Evolutionary conservation across 2,113 vertebrate genomes (phyloP), one percentile per base, ranked within the genome.

Genomic region (Phaethon lepturus): DNA sequence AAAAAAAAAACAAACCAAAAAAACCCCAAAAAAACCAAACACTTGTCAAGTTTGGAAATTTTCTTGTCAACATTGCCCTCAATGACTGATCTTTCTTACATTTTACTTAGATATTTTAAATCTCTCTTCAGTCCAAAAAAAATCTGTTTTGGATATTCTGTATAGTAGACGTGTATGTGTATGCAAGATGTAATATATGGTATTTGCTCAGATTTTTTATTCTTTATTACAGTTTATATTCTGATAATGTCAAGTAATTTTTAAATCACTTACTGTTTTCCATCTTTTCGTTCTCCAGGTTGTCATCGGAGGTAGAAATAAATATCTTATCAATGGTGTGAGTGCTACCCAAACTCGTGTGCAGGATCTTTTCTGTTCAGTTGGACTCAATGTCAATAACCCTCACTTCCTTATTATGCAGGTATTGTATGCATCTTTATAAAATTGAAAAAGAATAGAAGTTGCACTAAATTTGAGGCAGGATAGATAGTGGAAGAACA

Each of bases 321-420:
- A 99, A 78, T 99, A 99, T 84, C 97, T 99, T 67, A 99, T 99
- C 96, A 99, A 99, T 92, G 99, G 99, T 55, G 97, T 99, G 7
- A 99, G 99, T 91, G 99, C 99, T 82, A 98, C 98, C 95, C 99
- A 98, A 94, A 98, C 92, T 58, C 98, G 99, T 25, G 99, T 99
- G 29, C 99, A 99, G 63, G 99, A 99, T 98, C 97, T 99, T 42
- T 99, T 99, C 95, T 99, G 99, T 96, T 99, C 99, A 0, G 67
- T 99, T 56, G 99, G 99, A 33, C 98, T 99, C 93, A 99, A 99
- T 42, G 99, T 99, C 86, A 99, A 99, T 98, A 99, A 99, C 83
- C 99, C 99, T 75, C 99, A 99, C 88, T 99, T 99, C 93, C 99
- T 99, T 55, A 99, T 99, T 87, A 99, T 99, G 99, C 99, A 99